phyloP scores from a whole-genome alignment of 2,797 vertebrate species.

The Manis pentadactyla region DNA sequence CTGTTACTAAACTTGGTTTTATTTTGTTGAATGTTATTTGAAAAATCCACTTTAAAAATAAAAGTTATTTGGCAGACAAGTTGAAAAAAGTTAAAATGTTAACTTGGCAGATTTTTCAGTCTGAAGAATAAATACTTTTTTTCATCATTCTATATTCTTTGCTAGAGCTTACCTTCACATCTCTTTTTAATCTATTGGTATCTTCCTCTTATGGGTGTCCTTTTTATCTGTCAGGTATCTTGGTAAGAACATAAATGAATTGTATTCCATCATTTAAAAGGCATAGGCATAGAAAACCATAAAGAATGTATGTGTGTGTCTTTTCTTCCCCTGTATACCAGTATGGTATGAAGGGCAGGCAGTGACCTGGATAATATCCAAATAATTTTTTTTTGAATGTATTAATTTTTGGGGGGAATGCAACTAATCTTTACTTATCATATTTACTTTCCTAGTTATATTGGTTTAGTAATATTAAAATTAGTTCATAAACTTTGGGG shows the following conservation, averaged over 20 bases:
- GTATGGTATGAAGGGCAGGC: neutral
- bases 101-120: neutral
- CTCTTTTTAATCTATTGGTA: constrained; percentile 12
- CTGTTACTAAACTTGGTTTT: constrained; percentile 43
- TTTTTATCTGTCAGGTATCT: neutral
- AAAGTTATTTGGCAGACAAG: neutral
- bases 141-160: neutral
- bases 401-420: neutral
- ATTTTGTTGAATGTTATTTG: neutral
- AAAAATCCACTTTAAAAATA: constrained; percentile 39
- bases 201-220: neutral
- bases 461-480: constrained; percentile 60
- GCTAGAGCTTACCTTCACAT: neutral
- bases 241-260: neutral
- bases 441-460: constrained; percentile 51
- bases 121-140: constrained; percentile 9
- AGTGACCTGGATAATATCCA: constrained; percentile 16
- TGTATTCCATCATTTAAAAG: neutral
- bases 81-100: constrained; percentile 25
- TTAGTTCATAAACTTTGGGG: constrained; percentile 21
- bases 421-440: neutral
- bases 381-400: constrained; percentile 1
- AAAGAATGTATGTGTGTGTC: neutral
- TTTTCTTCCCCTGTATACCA: neutral
- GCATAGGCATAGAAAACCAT: neutral